phyloP scores from a whole-genome alignment of 35 echinoderm and acorn worm species.

The Acanthaster planci region DNA sequence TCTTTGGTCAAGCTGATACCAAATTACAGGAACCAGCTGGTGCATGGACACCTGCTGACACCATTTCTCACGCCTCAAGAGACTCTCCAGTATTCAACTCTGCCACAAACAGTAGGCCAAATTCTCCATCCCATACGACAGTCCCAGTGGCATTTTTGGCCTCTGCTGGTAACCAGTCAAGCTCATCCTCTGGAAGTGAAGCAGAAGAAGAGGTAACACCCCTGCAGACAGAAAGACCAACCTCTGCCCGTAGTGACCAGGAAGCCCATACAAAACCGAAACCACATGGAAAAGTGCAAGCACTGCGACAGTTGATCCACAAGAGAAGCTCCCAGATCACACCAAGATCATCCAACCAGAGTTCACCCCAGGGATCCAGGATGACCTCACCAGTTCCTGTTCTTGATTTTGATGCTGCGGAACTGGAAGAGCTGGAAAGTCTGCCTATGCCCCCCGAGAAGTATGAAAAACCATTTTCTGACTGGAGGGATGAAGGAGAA shows the following conservation, averaged over 20 bases:
- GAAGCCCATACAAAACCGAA: not conserved
- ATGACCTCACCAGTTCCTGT: not conserved
- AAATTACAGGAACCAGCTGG: not conserved
- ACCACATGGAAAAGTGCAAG: not conserved
- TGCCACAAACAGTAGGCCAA: not conserved
- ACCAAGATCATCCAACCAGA: not conserved
- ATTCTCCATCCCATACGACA: not conserved
- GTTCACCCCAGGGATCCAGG: not conserved
- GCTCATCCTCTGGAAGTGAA: not conserved
- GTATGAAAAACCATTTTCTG: not conserved
- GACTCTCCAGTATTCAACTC: not conserved
- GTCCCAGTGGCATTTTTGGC: not conserved
- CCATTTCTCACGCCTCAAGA: not conserved
- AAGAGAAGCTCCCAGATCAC: not conserved
- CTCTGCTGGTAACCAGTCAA: not conserved
- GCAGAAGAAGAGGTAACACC: not conserved
- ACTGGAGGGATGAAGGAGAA: not conserved
- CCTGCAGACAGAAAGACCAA: not conserved
- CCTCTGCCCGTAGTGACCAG: not conserved
- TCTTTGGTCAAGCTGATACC: not conserved
- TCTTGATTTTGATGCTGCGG: conserved; percentile 14
- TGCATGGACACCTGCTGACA: not conserved
- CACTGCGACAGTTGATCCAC: not conserved
- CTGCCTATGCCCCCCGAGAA: not conserved
- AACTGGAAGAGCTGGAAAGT: not conserved